Evolutionary conservation across 2,797 vertebrate species (phyloP).

Genomic region (Prionace glauca): DNA sequence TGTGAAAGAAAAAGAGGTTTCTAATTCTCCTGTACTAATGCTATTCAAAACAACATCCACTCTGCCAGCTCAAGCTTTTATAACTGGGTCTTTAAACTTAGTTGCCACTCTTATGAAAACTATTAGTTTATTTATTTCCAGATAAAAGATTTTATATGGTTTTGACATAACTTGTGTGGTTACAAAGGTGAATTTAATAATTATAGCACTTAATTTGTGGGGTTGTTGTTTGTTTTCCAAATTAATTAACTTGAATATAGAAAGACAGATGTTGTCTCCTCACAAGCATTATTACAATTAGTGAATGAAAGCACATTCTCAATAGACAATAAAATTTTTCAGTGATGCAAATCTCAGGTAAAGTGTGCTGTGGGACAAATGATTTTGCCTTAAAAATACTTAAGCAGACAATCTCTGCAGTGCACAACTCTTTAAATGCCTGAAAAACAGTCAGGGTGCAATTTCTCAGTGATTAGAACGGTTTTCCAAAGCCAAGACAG

Average conservation of each 20-base stretch:
- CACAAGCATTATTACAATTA: constrained; percentile 41
- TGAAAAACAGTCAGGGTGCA: background rate
- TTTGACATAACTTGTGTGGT: background rate
- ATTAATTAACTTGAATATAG: constrained; percentile 39
- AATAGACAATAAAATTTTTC: constrained; percentile 39
- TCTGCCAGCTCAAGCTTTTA: background rate
- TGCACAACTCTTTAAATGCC: background rate
- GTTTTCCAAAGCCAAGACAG: background rate
- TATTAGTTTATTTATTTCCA: background rate
- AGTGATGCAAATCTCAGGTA: constrained; percentile 40
- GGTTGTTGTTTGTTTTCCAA: background rate
- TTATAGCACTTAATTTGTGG: constrained; percentile 36
- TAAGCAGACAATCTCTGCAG: background rate
- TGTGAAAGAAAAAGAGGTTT: background rate
- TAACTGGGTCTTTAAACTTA: background rate
- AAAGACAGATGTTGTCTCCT: constrained; percentile 36
- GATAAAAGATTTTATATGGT: background rate
- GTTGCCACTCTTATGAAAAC: background rate
- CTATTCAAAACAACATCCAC: background rate
- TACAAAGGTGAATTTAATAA: background rate
- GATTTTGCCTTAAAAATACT: constrained; percentile 38
- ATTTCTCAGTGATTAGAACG: background rate
- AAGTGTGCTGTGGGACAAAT: constrained; percentile 39
- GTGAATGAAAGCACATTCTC: constrained; percentile 44
- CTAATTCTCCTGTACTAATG: background rate